Percentiles rank a stretch among this genome's conserved stretches.
Conservation (phyloP, 2,797 vertebrate genomes). For the Sebastes miniatus region DNA sequence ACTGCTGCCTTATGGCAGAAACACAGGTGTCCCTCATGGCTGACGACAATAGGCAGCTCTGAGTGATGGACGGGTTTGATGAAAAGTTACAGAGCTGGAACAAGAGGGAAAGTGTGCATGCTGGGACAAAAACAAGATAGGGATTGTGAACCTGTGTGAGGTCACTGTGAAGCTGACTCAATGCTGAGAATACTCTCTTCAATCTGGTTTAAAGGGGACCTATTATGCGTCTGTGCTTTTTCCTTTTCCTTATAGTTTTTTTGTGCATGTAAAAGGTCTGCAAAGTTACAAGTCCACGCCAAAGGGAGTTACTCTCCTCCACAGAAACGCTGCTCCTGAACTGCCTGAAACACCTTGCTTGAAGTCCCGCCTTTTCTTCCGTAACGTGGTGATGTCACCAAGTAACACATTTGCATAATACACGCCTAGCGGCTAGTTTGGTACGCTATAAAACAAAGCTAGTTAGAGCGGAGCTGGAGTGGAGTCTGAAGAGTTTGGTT, state of each 20-base stretch:
- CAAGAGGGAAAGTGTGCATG: slow-evolving; percentile 24
- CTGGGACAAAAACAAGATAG: slow-evolving; percentile 15
- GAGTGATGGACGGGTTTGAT: slow-evolving; percentile 62
- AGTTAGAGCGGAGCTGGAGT: not conserved
- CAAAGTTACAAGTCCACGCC: too few relatives aligned
- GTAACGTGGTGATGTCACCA: not conserved
- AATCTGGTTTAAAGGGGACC: not conserved
- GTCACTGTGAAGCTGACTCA: slow-evolving; percentile 14
- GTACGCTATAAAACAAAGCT: not conserved
- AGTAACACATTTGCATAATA: not conserved
- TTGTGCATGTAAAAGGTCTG: too few relatives aligned
- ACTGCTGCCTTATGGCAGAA: slow-evolving; percentile 63
- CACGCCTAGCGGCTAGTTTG: not conserved
- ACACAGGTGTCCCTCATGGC: slow-evolving; percentile 72
- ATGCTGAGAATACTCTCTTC: not conserved
- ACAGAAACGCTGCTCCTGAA: not conserved
- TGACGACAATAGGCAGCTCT: slow-evolving; percentile 58
- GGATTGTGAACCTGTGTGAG: slow-evolving; percentile 32
- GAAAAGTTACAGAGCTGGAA: slow-evolving; percentile 57
- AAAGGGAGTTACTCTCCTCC: too few relatives aligned
- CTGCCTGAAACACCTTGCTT: not conserved
- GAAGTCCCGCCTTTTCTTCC: not conserved
- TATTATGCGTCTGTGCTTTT: not conserved
- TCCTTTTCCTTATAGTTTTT: too few relatives aligned
- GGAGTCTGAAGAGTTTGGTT: not conserved